Percentiles rank a stretch among this genome's conserved stretches.
phyloP scores from a whole-genome alignment of 2,888 invertebrate genomes.

The Xestia c-nigrum region DNA sequence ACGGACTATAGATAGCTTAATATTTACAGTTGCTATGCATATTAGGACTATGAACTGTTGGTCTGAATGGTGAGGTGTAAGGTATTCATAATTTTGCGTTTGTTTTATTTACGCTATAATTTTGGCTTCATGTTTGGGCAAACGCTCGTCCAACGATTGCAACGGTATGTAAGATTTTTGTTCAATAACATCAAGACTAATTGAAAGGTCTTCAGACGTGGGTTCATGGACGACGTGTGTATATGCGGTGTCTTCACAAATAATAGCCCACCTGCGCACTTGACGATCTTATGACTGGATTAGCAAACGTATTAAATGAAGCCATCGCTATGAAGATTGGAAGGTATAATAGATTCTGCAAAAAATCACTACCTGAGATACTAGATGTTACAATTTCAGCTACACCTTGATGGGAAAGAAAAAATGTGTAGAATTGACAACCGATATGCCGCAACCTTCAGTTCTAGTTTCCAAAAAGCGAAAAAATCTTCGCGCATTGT shows the following conservation, averaged over 20 bases:
- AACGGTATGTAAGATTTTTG: neutral
- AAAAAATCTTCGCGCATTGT: too few species aligned
- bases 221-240: too few species aligned
- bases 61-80: neutral
- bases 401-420: too few species aligned
- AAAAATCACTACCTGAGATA: neutral
- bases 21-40: constrained; percentile 44
- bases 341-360: neutral
- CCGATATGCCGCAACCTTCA: too few species aligned
- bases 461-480: too few species aligned
- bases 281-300: too few species aligned
- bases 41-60: constrained; percentile 28
- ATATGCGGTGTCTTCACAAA: too few species aligned
- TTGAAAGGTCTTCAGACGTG: neutral
- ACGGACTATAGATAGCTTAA: constrained; percentile 32
- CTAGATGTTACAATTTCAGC: too few species aligned
- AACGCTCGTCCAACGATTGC: neutral
- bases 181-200: neutral
- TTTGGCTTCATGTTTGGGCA: neutral
- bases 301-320: too few species aligned
- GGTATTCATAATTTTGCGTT: neutral
- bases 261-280: too few species aligned
- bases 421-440: too few species aligned
- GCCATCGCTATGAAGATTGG: too few species aligned
- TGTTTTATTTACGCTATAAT: neutral